Conservation (phyloP, 2,113 vertebrate genomes). For the Meriones unguiculatus region DNA sequence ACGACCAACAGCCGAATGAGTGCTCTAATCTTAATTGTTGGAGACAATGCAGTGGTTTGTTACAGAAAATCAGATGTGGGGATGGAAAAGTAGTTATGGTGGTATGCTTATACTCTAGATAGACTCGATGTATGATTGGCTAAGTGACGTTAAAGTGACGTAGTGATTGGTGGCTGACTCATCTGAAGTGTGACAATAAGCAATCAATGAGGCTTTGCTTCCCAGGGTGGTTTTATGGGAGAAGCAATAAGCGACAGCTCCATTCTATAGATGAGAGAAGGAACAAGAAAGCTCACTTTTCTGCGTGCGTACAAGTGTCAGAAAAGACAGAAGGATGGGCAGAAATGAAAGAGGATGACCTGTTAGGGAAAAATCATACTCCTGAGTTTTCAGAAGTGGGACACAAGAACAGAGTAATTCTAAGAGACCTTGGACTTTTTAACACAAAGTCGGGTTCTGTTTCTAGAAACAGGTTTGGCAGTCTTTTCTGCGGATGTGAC, state of each 20-base stretch:
- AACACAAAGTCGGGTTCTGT: neutral
- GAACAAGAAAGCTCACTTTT: neutral
- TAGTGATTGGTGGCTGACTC: neutral
- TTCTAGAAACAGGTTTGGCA: neutral
- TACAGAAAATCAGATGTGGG: slow-evolving; percentile 41
- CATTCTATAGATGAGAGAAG: neutral
- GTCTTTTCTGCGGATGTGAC: neutral
- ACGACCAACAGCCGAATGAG: neutral
- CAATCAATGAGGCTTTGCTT: neutral
- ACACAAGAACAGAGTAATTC: neutral
- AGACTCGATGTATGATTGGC: slow-evolving; percentile 43
- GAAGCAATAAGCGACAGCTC: neutral
- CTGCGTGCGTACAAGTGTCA: neutral
- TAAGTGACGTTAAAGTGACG: neutral
- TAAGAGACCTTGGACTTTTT: neutral
- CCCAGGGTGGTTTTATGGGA: neutral
- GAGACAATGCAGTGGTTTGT: slow-evolving; percentile 51
- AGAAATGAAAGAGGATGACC: neutral
- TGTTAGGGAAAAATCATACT: neutral
- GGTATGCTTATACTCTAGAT: neutral
- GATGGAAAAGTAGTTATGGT: neutral
- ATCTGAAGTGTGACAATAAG: neutral
- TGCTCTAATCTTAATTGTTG: neutral
- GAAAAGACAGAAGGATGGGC: neutral
- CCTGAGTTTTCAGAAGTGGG: neutral